A percentile compares a stretch with the other conserved stretches of the same genome.
Conservation (phyloP, 2,113 vertebrate species). For the Pseudorasbora parva region DNA sequence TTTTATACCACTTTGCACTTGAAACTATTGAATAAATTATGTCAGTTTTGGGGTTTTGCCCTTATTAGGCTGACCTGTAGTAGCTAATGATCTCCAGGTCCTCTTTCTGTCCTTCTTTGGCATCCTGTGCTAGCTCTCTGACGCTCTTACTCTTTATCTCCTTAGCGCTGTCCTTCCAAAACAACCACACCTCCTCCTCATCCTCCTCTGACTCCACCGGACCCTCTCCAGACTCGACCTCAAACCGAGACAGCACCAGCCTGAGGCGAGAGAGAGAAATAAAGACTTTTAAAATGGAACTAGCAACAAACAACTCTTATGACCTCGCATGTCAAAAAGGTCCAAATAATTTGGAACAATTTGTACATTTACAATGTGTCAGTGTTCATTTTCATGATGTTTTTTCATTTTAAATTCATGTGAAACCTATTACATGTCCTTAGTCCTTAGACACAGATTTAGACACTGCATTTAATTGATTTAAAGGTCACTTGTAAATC, state of each 20-base stretch:
- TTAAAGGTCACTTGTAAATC: not conserved
- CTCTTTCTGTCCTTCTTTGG: constrained; percentile 96
- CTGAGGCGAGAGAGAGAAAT: constrained; percentile 65
- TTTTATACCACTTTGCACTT: not conserved
- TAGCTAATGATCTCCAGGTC: constrained; percentile 95
- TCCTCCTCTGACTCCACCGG: constrained; percentile 88
- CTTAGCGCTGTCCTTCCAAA: constrained; percentile 93
- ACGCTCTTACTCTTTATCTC: constrained; percentile 93
- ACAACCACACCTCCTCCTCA: constrained; percentile 97
- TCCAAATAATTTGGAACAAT: not conserved
- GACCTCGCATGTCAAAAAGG: not conserved
- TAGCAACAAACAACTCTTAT: not conserved
- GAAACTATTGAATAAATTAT: not conserved
- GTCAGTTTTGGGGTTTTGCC: not conserved
- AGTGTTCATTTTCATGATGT: not conserved
- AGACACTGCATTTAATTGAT: not conserved
- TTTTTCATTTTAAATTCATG: not conserved
- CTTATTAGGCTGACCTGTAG: constrained; percentile 82
- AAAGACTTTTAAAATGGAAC: not conserved
- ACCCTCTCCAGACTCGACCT: constrained; percentile 89
- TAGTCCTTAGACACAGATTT: not conserved
- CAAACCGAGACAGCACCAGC: constrained; percentile 93
- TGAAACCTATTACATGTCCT: not conserved
- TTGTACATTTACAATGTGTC: not conserved
- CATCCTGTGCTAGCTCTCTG: constrained; percentile 93